Conservation (phyloP, 1,140 invertebrate species). For the Cecropterus lyciades region DNA sequence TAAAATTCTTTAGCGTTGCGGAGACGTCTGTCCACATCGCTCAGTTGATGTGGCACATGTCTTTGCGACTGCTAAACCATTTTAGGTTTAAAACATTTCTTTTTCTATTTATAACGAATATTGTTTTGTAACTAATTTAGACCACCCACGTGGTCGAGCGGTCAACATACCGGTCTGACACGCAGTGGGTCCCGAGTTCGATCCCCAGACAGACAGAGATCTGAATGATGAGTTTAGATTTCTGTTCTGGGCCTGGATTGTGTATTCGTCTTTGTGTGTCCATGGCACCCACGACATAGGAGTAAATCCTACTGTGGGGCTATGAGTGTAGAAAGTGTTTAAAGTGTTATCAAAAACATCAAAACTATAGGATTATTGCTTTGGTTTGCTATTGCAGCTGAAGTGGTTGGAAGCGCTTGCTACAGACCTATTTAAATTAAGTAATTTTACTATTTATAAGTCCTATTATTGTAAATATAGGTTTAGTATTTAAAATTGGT, state of each 20-base stretch:
- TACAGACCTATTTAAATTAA: constrained; percentile 63
- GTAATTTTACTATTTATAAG: constrained; percentile 61
- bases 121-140: neutral
- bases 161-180: too few relatives aligned
- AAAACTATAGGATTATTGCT: constrained; percentile 33
- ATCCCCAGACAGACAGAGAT: too few relatives aligned
- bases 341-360: too few relatives aligned
- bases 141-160: too few relatives aligned
- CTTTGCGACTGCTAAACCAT: constrained; percentile 59
- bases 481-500: constrained; percentile 78
- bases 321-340: too few relatives aligned
- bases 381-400: constrained; percentile 54
- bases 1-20: constrained; percentile 52
- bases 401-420: constrained; percentile 60
- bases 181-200: too few relatives aligned
- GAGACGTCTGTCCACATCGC: constrained; percentile 78
- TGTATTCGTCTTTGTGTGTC: too few relatives aligned
- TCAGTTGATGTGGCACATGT: constrained; percentile 76
- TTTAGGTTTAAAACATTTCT: constrained; percentile 12
- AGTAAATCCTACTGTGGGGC: too few relatives aligned
- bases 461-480: constrained; percentile 78
- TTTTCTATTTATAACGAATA: neutral
- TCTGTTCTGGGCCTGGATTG: too few relatives aligned
- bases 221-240: too few relatives aligned
- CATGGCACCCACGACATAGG: too few relatives aligned